Conservation (phyloP, 2,888 invertebrate genomes). For the Cacoxenus indagator region DNA sequence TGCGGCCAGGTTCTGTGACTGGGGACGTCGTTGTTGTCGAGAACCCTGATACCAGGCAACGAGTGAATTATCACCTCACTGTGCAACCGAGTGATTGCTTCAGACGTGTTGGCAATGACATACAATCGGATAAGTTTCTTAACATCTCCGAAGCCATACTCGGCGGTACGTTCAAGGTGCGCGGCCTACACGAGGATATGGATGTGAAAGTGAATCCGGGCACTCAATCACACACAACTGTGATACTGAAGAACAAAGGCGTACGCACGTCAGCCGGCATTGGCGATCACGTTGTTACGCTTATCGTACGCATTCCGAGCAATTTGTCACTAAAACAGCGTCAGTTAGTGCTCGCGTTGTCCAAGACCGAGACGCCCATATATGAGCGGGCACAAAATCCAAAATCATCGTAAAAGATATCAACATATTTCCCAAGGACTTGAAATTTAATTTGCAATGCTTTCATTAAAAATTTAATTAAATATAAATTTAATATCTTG, state of each 20-base stretch:
- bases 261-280: slow-evolving; percentile 47
- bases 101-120: slow-evolving; percentile 60
- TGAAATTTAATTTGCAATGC: background rate
- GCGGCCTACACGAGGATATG: slow-evolving; percentile 61
- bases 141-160: slow-evolving; percentile 65
- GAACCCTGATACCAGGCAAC: slow-evolving; percentile 61
- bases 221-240: slow-evolving; percentile 60
- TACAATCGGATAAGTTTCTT: slow-evolving; percentile 59
- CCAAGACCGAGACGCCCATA: slow-evolving; percentile 61
- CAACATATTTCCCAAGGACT: slow-evolving; percentile 40
- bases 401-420: background rate
- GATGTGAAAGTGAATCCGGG: slow-evolving; percentile 63
- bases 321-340: slow-evolving; percentile 64
- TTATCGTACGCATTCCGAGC: slow-evolving; percentile 65
- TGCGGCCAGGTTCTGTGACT: slow-evolving; percentile 58
- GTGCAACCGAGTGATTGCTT: slow-evolving; percentile 61
- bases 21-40: slow-evolving; percentile 60
- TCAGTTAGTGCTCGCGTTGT: slow-evolving; percentile 60
- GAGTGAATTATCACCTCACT: slow-evolving; percentile 51
- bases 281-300: slow-evolving; percentile 63
- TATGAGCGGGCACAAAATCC: slow-evolving; percentile 45
- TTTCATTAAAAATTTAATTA: background rate
- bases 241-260: slow-evolving; percentile 61
- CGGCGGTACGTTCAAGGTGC: slow-evolving; percentile 60
- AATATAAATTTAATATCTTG: slow-evolving; percentile 62